Evolutionary conservation across 2,888 invertebrate genomes (phyloP), one percentile per base, ranked within the genome.

Genomic region (Drosophila atripex): DNA sequence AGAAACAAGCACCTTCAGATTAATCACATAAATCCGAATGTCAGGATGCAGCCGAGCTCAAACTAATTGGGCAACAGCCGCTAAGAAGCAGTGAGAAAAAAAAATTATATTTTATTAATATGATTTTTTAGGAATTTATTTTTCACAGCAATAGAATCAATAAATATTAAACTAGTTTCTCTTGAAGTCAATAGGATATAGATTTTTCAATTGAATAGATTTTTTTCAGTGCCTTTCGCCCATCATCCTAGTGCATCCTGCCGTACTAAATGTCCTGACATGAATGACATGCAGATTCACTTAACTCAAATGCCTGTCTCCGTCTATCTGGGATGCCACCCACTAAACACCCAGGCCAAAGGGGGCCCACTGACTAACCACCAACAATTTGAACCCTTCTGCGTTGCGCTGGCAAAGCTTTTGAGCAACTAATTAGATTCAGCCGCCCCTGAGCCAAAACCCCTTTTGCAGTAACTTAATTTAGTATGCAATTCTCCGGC

Each of bases 371-470:
- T 18, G 28, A 12, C 38, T 39, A 21, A 54, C n/a, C n/a, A 7
- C n/a, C 18, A 28, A 28, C 38, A 8, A 28, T 35, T 54, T 28
- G 28, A 38, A 5, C 23, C 66, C 49, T 43, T 54, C 14, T 51
- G 21, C 54, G 18, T 3, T 64, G 74, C 72, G 53, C 52, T 72
- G 60, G 73, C 71, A 68, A 75, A 64, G 82, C 85, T 85, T 84
- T 85, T 74, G 72, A 82, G 73, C 72, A 69, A 77, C 85, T 82
- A 82, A 82, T 82, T 82, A 82, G 85, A 82, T 82, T 84, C 80
- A 71, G 58, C 49, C 46, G 30, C 55, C 49, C 32, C 46, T 59
- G 41, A 23, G 53, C 39, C 32, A 46, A 60, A 61, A 46, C 66
- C 50, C 56, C 51, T 45, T 41, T 32, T 2, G 56, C 64, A 53